Conservation (phyloP, 2,888 invertebrate species). For the Bombylius major region DNA sequence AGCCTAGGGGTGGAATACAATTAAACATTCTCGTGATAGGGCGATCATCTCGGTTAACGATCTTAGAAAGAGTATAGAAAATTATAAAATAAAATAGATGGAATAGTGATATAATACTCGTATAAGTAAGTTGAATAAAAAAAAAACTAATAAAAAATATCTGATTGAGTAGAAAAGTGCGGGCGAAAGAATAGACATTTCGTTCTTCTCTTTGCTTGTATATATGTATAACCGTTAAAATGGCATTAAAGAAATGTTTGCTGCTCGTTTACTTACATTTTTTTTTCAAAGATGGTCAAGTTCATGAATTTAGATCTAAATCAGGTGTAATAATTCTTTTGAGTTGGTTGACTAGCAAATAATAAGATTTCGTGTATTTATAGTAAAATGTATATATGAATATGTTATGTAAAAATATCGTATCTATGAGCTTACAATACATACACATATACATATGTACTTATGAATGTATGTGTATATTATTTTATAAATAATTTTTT, state of each 20-base stretch:
- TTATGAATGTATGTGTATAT: not conserved
- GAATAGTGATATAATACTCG: not conserved
- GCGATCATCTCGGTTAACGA: conserved; percentile 29
- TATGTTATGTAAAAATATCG: no score
- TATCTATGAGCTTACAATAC: not conserved
- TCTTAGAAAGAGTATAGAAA: not conserved
- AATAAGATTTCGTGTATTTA: not conserved
- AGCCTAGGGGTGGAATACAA: conserved; percentile 35
- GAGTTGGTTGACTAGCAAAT: conserved; percentile 20
- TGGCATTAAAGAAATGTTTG: not conserved
- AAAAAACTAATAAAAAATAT: not conserved
- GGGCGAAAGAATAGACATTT: no score
- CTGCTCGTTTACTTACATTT: not conserved
- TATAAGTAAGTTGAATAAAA: not conserved
- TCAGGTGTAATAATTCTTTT: conserved; percentile 39
- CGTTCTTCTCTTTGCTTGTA: no score
- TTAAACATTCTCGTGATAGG: conserved; percentile 38
- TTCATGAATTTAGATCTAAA: conserved; percentile 30
- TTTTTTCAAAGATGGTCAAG: conserved; percentile 10
- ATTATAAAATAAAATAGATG: not conserved
- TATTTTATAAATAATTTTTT: no score
- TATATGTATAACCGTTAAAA: no score
- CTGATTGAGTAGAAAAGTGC: no score
- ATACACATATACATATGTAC: not conserved
- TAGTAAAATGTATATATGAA: no score